phyloP scores from a whole-genome alignment of 2,888 invertebrate genomes.

The Sphecodes monilicornis region DNA sequence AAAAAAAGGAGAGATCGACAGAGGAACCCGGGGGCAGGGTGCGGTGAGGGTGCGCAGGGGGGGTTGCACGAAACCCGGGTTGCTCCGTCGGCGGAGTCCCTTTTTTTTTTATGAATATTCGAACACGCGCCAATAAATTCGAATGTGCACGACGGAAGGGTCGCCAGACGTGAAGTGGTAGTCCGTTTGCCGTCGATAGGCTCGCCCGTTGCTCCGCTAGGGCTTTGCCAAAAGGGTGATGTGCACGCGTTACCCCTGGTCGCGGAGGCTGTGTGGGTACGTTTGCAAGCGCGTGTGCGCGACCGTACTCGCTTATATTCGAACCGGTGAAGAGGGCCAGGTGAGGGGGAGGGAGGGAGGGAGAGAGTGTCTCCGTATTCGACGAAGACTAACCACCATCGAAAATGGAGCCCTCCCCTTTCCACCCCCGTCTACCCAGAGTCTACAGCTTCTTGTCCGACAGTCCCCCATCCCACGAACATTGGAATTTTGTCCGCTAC shows the following conservation, averaged over 20 bases:
- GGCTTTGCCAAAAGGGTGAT: conserved; percentile 67
- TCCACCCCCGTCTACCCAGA: conserved; percentile 30
- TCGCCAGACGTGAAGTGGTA: conserved; percentile 83
- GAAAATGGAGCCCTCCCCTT: conserved; percentile 65
- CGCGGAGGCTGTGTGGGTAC: conserved; percentile 19
- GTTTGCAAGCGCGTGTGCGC: conserved; percentile 9
- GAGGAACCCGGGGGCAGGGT: conserved; percentile 20
- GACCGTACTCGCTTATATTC: conserved; percentile 37
- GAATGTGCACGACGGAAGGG: conserved; percentile 82
- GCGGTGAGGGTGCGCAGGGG: conserved; percentile 24
- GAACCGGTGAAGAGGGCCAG: conserved; percentile 54
- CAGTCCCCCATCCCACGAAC: conserved; percentile 21
- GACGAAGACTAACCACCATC: conserved; percentile 62
- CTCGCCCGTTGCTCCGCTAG: conserved; percentile 69
- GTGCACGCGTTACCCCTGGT: conserved; percentile 46
- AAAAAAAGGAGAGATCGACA: conserved; percentile 16
- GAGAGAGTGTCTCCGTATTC: conserved; percentile 55
- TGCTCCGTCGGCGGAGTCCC: conserved; percentile 67
- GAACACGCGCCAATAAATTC: conserved; percentile 83
- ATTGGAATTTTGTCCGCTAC: conserved; percentile 59
- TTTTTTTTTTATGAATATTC: conserved; percentile 82
- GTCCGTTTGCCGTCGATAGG: conserved; percentile 73
- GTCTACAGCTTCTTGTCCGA: conserved; percentile 8
- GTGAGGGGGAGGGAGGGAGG: too few species aligned
- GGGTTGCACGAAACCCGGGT: conserved; percentile 50